These are phyloP conservation scores for Puma concolor DNA, from an alignment of 2,113 vertebrate genomes.

Conservation along the genomic window DNA sequence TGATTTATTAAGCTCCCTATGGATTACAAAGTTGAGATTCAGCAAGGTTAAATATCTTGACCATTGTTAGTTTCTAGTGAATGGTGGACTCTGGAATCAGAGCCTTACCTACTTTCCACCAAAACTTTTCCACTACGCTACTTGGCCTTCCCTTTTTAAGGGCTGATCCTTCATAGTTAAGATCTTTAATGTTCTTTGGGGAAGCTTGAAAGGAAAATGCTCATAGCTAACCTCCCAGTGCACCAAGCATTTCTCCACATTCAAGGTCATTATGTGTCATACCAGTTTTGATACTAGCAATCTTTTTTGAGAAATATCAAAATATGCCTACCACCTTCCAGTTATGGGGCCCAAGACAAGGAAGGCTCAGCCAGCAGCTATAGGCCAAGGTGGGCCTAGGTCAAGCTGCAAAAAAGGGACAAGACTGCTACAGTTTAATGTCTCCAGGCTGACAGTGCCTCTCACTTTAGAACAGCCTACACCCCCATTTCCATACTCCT, in stretches of 20 bases:
- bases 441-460: background rate
- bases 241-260: background rate
- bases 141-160: background rate
- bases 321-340: background rate
- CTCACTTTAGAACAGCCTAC: background rate
- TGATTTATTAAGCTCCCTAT: constrained; percentile 13
- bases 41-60: background rate
- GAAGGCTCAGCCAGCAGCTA: background rate
- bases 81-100: background rate
- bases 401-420: background rate
- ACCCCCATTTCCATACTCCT: background rate
- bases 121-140: background rate
- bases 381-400: background rate
- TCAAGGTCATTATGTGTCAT: background rate
- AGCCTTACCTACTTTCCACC: background rate
- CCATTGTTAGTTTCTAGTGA: background rate
- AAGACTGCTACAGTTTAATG: background rate
- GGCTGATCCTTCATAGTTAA: background rate
- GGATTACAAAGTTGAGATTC: background rate
- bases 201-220: constrained; percentile 30
- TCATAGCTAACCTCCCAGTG: background rate
- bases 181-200: background rate
- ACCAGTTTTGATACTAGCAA: background rate
- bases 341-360: background rate
- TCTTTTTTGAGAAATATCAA: background rate